Evolutionary conservation across 2,797 vertebrate genomes (phyloP).

Genomic region (Acanthurus lineatus): DNA sequence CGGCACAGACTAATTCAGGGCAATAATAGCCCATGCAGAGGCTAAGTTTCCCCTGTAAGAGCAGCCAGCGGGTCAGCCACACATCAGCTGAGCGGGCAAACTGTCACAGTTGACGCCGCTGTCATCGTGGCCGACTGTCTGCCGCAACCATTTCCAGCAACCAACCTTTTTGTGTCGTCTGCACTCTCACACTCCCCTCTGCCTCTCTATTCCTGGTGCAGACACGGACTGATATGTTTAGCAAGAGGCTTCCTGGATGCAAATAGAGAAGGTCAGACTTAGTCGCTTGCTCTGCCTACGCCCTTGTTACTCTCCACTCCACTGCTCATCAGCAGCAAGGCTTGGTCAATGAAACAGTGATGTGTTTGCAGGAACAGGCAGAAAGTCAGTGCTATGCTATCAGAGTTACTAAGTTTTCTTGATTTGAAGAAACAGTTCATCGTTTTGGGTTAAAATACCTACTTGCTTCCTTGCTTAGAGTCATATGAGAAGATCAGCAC

Average conservation of each 20-base stretch:
- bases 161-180: constrained; percentile 48
- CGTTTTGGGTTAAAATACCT: not conserved
- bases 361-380: constrained; percentile 11
- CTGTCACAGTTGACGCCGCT: constrained; percentile 56
- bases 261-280: constrained; percentile 78
- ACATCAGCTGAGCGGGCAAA: constrained; percentile 70
- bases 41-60: constrained; percentile 51
- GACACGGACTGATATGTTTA: constrained; percentile 74
- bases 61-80: constrained; percentile 56
- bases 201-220: constrained; percentile 70
- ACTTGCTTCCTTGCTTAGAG: too few species aligned
- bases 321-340: constrained; percentile 26
- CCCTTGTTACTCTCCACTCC: constrained; percentile 43
- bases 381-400: not conserved
- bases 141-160: constrained; percentile 36
- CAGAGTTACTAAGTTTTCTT: not conserved
- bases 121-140: constrained; percentile 66
- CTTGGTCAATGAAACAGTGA: constrained; percentile 6
- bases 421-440: constrained; percentile 8
- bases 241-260: constrained; percentile 67
- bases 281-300: constrained; percentile 36
- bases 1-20: constrained; percentile 41
- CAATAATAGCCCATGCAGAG: constrained; percentile 54
- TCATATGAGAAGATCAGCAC: not conserved
- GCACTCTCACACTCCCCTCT: constrained; percentile 13